Percentiles rank a stretch among this genome's conserved stretches.
Evolutionary conservation across 2,888 invertebrate species (phyloP).

Genomic region (Stramonita haemastoma): DNA sequence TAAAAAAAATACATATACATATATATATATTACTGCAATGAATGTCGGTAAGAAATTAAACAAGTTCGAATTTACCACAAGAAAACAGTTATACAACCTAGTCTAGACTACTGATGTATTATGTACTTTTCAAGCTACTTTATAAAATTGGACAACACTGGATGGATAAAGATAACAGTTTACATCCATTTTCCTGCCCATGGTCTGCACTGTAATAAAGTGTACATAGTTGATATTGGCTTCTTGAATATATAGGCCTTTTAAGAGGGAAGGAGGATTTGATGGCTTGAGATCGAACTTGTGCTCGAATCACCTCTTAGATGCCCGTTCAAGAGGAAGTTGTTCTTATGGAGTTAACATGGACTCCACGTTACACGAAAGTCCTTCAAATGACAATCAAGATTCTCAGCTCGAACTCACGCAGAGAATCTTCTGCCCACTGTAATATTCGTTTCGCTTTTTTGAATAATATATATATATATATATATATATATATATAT

Average conservation of each 20-base stretch:
- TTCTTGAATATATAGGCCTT: too few relatives aligned
- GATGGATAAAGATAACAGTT: not conserved
- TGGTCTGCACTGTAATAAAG: not conserved
- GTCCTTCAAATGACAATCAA: not conserved
- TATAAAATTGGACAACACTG: not conserved
- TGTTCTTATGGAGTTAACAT: not conserved
- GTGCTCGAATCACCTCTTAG: not conserved
- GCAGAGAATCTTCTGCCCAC: not conserved
- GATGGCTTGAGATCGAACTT: too few relatives aligned
- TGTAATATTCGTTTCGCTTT: not conserved
- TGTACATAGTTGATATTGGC: not conserved
- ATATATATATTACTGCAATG: not conserved
- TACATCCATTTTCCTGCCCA: not conserved
- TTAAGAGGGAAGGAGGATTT: too few relatives aligned
- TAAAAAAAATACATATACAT: too few relatives aligned
- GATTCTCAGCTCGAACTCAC: not conserved
- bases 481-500: too few relatives aligned
- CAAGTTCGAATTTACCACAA: not conserved
- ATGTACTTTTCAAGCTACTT: too few relatives aligned
- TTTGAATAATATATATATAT: not conserved
- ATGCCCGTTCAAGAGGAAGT: not conserved
- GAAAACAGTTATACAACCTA: not conserved
- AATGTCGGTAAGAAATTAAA: not conserved
- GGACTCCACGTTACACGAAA: too few relatives aligned
- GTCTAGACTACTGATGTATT: too few relatives aligned